Base-by-base conservation (phyloP, 2,797 vertebrate species). In the Melanotaenia pygmaea region DNA sequence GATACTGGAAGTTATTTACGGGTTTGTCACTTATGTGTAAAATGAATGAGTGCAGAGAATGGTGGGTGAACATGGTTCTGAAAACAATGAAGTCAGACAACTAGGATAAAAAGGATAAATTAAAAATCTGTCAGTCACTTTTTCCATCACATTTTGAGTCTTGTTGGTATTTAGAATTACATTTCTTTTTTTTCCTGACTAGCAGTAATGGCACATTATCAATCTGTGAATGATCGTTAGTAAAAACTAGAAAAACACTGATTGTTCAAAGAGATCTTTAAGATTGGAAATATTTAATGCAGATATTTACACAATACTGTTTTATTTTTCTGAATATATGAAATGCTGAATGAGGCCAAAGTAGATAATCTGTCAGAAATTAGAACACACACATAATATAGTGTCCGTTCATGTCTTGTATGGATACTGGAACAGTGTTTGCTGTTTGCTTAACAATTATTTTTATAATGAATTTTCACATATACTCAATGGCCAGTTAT, bases 211-310 rank as follows among this genome's bases (percentile, higher is more conserved):
- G 57, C 35, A 71, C 12, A 18, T 66, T 63, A 20, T 50, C 45
- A 38, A 4, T 2, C 47, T 24, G 26, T 0, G 10, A 59, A 37
- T 12, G 24, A 58, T 59, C 22, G 8, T 45, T 45, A n/a, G 45
- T 22, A n/a, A n/a, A n/a, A 38, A 62, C 38, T 11, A 59, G 20
- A 65, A 59, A 73, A 32, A 4, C 32, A 57, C 35, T 34, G 20
- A 24, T 28, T n/a, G 32, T 47, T 56, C 51, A 63, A 4, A 63
- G 14, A 64, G 20, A 45, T 5, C 10, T n/a, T 70, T 38, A 68
- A 24, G 61, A 30, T 64, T 14, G 45, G 62, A 66, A n/a, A 67
- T 0, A 14, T 72, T 64, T 60, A 47, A 54, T 56, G 54, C 53
- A 51, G 30, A 4, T n/a, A 47, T 22, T 77, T 63, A 61, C 3